Conservation (phyloP, 1,140 invertebrate genomes). For the Lysiphlebus fabarum region DNA sequence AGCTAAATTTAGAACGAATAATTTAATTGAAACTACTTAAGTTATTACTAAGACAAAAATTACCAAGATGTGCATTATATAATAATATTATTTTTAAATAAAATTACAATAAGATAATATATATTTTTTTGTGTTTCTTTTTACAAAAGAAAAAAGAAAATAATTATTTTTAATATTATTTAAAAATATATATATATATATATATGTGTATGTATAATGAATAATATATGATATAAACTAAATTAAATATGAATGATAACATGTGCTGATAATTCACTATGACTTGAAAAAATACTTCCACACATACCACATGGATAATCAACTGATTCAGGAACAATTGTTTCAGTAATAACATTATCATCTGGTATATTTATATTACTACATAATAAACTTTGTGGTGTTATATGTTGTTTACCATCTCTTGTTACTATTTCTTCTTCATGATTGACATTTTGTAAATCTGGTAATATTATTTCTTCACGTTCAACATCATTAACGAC, state of each 20-base stretch:
- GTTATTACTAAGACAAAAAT: too few species aligned
- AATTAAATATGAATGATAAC: constrained; percentile 79
- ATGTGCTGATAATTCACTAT: constrained; percentile 70
- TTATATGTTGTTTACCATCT: constrained; percentile 42
- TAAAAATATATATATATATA: neutral
- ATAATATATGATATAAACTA: too few species aligned
- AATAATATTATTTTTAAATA: too few species aligned
- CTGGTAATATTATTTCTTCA: constrained; percentile 41
- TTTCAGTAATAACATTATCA: constrained; percentile 42
- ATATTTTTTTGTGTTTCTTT: too few species aligned
- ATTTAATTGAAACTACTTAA: too few species aligned
- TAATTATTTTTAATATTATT: too few species aligned
- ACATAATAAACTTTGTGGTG: constrained; percentile 35
- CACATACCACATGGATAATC: constrained; percentile 77
- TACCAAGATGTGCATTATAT: too few species aligned
- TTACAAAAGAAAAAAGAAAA: too few species aligned
- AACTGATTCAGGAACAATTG: constrained; percentile 56
- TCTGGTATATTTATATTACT: constrained; percentile 9
- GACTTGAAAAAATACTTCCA: constrained; percentile 68
- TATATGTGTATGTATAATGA: too few species aligned
- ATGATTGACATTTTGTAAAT: constrained; percentile 34
- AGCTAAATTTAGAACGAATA: too few species aligned
- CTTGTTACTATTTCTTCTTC: constrained; percentile 43
- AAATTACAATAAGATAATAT: too few species aligned
- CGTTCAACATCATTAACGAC: constrained; percentile 22